Base-by-base conservation (phyloP, 2,113 vertebrate species). In the Rhinolophus ferrumequinum region DNA sequence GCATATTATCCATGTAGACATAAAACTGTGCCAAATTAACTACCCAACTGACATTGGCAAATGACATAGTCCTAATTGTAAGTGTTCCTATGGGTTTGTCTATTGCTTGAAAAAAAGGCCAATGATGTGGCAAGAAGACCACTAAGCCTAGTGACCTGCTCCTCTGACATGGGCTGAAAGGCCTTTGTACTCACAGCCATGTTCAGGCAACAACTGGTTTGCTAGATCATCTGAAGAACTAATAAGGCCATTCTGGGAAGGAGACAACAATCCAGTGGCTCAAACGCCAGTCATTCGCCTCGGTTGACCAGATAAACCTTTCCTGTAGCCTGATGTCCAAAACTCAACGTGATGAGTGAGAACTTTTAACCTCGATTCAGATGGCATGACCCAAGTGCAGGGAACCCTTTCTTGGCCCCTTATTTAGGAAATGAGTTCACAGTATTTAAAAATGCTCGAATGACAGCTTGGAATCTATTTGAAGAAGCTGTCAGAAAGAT, bases 401-500 rank as follows among this genome's bases (percentile, higher is more conserved):
- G 41, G 38, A 91, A 52, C 10, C 10, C 2, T 47, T 56, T 67
- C 30, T 77, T 90, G 52, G 38, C 16, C 90, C 52, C 33, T 94
- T 50, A 38, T 69, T 28, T 33, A 82, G 56, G 33, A 77, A 73
- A 19, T 54, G 54, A 90, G 41, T 56, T 85, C 26, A 56, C n/a
- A 3, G 24, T 66, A 24, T 56, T 92, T 86, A 52, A 47, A 93
- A 69, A 66, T 75, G 54, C 70, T 87, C 70, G 28, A 94, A 84
- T 94, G 76, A 93, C 41, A 94, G 26, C 11, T 54, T n/a, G 13
- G 56, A 87, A 44, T 47, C 52, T 0, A 0, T 83, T 94, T 97
- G 88, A 90, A 91, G 83, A 91, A 66, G 22, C 24, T 64, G 44
- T 15, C 44, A 12, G 69, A 52, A 96, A 80, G 72, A 89, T 81